Percentiles rank a stretch among this genome's conserved stretches.
Conservation (phyloP, 2,113 vertebrate species). For the Fukomys damarensis region DNA sequence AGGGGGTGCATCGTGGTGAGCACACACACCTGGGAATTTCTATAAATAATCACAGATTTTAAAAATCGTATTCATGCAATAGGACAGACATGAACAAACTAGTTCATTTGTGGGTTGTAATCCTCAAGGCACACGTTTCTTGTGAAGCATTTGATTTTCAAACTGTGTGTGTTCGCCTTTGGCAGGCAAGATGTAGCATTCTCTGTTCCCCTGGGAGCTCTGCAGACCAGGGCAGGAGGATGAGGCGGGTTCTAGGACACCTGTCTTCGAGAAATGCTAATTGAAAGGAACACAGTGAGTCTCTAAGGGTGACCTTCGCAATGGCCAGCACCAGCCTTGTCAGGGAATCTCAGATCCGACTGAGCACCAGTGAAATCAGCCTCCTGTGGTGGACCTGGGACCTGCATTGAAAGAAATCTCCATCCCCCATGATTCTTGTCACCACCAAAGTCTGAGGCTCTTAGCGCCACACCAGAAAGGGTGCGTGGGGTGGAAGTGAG, state of each 20-base stretch:
- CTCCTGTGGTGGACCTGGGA: neutral
- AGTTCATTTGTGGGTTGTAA: conserved; percentile 51
- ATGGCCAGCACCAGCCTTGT: neutral
- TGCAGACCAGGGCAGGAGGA: neutral
- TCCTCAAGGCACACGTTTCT: neutral
- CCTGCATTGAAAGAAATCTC: neutral
- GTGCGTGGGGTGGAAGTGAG: neutral
- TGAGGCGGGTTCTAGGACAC: neutral
- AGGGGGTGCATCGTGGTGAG: neutral
- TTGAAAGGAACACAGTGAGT: conserved; percentile 51
- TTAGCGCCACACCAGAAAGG: neutral
- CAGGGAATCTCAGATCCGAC: conserved; percentile 30
- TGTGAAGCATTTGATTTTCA: conserved; percentile 27
- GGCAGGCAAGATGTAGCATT: neutral
- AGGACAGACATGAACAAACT: conserved; percentile 31
- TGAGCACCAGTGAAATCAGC: neutral
- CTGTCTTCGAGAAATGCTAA: conserved; percentile 52
- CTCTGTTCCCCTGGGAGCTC: conserved; percentile 5
- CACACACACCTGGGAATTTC: neutral
- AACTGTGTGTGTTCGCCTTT: neutral
- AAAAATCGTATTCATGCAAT: conserved; percentile 10
- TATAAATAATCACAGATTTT: conserved; percentile 58
- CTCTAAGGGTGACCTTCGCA: conserved; percentile 28
- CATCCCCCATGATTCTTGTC: neutral
- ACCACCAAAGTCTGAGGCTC: neutral